phyloP scores from a whole-genome alignment of 2,113 vertebrate species.

The Chitala chitala region DNA sequence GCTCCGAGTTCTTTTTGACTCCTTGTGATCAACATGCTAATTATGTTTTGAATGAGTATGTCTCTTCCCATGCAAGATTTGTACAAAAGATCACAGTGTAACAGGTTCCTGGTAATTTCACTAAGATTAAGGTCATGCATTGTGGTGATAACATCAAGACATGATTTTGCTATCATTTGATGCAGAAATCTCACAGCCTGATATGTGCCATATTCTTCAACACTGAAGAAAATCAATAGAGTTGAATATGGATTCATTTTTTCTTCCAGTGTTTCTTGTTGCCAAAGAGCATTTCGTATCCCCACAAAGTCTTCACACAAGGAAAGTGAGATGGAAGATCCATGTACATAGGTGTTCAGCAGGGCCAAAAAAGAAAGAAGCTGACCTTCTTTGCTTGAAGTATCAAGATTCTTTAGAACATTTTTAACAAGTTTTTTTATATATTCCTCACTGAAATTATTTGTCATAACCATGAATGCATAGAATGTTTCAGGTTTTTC shows the following conservation, averaged over 20 bases:
- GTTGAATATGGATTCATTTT: constrained; percentile 43
- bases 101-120: constrained; percentile 30
- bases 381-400: background rate
- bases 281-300: constrained; percentile 26
- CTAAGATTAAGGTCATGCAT: constrained; percentile 22
- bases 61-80: constrained; percentile 43
- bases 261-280: constrained; percentile 27
- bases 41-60: constrained; percentile 37
- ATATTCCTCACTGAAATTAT: constrained; percentile 40
- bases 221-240: constrained; percentile 35
- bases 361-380: constrained; percentile 38
- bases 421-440: constrained; percentile 39
- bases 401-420: constrained; percentile 36
- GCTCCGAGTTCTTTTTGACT: constrained; percentile 35
- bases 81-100: constrained; percentile 35
- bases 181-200: constrained; percentile 43
- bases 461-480: constrained; percentile 48
- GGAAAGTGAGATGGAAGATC: constrained; percentile 40
- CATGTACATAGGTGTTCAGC: constrained; percentile 41
- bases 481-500: constrained; percentile 47
- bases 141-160: constrained; percentile 25
- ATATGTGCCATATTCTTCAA: constrained; percentile 39
- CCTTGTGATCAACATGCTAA: constrained; percentile 42
- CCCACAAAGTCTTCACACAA: constrained; percentile 39
- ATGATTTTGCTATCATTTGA: constrained; percentile 37